A percentile compares a stretch with the other conserved stretches of the same genome.
Conservation (phyloP, 2,797 vertebrate genomes). For the Thaleichthys pacificus region DNA sequence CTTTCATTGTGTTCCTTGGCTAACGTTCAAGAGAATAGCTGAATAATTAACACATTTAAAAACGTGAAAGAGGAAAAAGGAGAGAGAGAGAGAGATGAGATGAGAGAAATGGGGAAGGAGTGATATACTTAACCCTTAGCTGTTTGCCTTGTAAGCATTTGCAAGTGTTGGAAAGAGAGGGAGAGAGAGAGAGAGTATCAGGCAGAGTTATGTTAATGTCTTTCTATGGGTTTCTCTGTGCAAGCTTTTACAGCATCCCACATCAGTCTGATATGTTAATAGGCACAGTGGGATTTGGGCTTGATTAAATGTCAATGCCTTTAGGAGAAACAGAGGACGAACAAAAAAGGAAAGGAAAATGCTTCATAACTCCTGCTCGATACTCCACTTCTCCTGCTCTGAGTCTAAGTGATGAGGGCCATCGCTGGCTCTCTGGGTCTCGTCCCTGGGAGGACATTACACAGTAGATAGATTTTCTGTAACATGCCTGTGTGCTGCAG, state of each 20-base stretch:
- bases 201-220: slow-evolving; percentile 72
- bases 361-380: no score
- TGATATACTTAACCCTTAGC: slow-evolving; percentile 39
- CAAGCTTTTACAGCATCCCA: slow-evolving; percentile 64
- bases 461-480: slow-evolving; percentile 27
- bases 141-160: slow-evolving; percentile 72
- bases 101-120: slow-evolving; percentile 9
- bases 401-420: slow-evolving; percentile 55
- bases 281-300: slow-evolving; percentile 71
- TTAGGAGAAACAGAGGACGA: slow-evolving; percentile 42
- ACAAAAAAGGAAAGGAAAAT: slow-evolving; percentile 21
- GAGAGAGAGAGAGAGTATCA: slow-evolving; percentile 53
- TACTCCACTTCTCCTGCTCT: slow-evolving; percentile 28
- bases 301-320: slow-evolving; percentile 78
- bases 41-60: slow-evolving; percentile 73
- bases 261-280: slow-evolving; percentile 75
- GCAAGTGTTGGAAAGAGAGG: slow-evolving; percentile 17
- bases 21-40: slow-evolving; percentile 43
- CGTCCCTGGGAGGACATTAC: slow-evolving; percentile 57
- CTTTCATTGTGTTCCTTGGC: slow-evolving; percentile 47
- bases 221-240: slow-evolving; percentile 58
- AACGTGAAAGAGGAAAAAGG: slow-evolving; percentile 41
- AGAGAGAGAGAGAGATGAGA: neutral
- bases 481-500: slow-evolving; percentile 11
- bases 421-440: slow-evolving; percentile 44